phyloP scores from a whole-genome alignment of 1,140 invertebrate species.

The Lineus longissimus region DNA sequence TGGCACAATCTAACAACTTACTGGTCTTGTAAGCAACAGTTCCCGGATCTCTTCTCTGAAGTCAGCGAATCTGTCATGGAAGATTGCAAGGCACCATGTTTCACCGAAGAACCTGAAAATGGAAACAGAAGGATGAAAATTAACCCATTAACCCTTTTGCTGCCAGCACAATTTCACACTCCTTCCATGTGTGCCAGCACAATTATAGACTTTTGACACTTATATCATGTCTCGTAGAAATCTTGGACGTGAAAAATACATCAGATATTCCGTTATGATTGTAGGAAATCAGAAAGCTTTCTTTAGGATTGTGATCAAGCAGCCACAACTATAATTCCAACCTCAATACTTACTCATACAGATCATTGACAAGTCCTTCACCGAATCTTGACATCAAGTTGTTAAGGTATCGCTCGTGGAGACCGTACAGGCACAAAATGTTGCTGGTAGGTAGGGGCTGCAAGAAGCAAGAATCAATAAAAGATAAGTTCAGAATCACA shows the following conservation, averaged over 20 bases:
- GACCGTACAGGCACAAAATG: conserved; percentile 48
- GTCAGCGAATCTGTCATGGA: conserved; percentile 51
- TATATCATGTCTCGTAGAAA: no score
- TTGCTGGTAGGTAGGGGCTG: conserved; percentile 42
- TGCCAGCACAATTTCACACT: background rate
- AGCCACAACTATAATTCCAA: no score
- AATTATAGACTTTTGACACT: no score
- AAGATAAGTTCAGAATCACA: no score
- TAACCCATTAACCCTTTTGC: background rate
- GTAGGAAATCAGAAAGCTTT: no score
- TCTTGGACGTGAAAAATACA: no score
- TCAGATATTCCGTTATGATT: no score
- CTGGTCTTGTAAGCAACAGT: conserved; percentile 43
- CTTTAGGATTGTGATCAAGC: no score
- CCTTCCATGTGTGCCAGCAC: no score
- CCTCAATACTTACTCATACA: conserved; percentile 39
- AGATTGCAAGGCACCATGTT: conserved; percentile 48
- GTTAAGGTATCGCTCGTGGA: conserved; percentile 51
- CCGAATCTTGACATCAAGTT: conserved; percentile 45
- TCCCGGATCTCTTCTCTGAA: conserved; percentile 51
- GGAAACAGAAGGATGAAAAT: background rate
- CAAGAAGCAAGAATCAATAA: conserved; percentile 11
- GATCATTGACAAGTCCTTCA: conserved; percentile 50
- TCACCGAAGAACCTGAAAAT: conserved; percentile 47
- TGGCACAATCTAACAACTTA: conserved; percentile 26